Percentiles rank a stretch among this genome's conserved stretches.
phyloP scores from a whole-genome alignment of 2,888 invertebrate genomes.

The Agonopterix alstromeriana region DNA sequence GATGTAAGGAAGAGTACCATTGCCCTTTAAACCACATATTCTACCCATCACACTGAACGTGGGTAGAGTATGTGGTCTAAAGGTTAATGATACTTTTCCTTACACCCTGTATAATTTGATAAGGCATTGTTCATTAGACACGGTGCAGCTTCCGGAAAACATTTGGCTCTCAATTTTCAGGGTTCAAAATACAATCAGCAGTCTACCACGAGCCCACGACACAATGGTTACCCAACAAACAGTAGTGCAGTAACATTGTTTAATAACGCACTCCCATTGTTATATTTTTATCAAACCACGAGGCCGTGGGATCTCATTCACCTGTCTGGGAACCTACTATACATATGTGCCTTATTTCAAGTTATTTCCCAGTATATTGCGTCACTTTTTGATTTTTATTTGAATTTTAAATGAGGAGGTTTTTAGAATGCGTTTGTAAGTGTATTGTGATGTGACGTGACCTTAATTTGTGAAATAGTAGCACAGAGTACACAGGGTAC shows the following conservation, averaged over 20 bases:
- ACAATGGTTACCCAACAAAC: background rate
- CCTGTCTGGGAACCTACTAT: background rate
- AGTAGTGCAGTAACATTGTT: background rate
- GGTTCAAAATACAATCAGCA: background rate
- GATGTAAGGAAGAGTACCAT: too few relatives aligned
- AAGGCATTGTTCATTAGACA: too few relatives aligned
- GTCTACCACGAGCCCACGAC: background rate
- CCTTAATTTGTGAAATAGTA: slow-evolving; percentile 1
- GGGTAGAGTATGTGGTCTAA: too few relatives aligned
- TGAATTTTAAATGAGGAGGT: background rate
- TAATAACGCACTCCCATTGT: slow-evolving; percentile 10
- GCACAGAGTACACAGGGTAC: too few relatives aligned
- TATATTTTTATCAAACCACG: slow-evolving; percentile 8
- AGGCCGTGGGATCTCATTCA: slow-evolving; percentile 10
- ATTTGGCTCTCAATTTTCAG: too few relatives aligned
- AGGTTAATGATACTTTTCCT: too few relatives aligned
- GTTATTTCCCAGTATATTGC: background rate
- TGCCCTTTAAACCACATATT: too few relatives aligned
- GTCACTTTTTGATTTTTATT: background rate
- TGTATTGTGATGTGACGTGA: background rate
- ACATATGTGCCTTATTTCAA: background rate
- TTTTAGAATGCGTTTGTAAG: background rate
- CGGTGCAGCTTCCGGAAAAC: too few relatives aligned
- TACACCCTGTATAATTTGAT: too few relatives aligned
- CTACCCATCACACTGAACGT: too few relatives aligned